Evolutionary conservation across 2,797 vertebrate species (phyloP).

Genomic region (Melanotaenia parkinsoni): DNA sequence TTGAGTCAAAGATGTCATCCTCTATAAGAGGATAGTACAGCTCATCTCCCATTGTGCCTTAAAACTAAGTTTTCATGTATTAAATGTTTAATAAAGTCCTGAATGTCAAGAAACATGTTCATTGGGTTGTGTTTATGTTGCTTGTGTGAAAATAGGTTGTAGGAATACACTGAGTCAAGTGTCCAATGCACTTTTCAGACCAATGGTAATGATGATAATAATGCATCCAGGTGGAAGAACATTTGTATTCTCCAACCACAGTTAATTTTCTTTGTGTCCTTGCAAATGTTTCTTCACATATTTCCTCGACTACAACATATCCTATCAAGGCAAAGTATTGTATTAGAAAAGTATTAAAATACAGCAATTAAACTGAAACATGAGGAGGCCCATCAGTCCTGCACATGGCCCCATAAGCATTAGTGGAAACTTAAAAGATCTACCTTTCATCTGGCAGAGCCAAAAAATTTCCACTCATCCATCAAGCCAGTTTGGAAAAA

Average conservation of each 20-base stretch:
- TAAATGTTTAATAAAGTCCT: neutral
- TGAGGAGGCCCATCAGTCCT: constrained; percentile 16
- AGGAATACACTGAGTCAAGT: neutral
- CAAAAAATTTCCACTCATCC: constrained; percentile 32
- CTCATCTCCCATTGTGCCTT: neutral
- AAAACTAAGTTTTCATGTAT: no score
- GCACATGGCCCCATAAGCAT: constrained; percentile 33
- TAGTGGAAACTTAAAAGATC: constrained; percentile 38
- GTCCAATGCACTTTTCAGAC: neutral
- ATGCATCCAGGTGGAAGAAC: no score
- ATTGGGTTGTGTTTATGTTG: neutral
- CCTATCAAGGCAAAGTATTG: neutral
- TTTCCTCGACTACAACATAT: neutral
- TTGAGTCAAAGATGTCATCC: neutral
- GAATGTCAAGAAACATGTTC: neutral
- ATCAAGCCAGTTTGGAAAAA: constrained; percentile 17
- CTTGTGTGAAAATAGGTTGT: neutral
- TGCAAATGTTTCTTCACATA: neutral
- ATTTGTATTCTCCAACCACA: no score
- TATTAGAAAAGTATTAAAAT: neutral
- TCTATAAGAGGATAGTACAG: neutral
- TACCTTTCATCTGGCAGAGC: constrained; percentile 35
- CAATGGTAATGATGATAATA: no score
- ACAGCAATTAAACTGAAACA: neutral
- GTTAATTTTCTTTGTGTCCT: no score